A percentile compares a stretch with the other conserved stretches of the same genome.
These are phyloP conservation scores for Pelodytes ibericus DNA, from an alignment of 2,797 vertebrate genomes.

Conservation along the genomic window DNA sequence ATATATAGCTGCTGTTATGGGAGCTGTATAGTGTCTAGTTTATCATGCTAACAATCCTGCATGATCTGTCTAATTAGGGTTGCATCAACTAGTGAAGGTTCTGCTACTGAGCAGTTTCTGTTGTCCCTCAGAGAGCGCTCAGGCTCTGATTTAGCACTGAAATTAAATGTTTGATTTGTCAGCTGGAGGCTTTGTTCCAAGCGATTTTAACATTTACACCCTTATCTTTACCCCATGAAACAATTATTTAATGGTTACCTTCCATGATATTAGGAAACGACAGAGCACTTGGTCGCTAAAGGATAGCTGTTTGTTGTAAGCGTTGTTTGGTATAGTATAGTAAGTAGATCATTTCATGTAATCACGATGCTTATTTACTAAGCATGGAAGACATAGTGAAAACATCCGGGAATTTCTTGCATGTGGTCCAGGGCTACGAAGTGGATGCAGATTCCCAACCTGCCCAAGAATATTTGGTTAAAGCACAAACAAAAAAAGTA, in stretches of 20 bases:
- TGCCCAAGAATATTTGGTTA: too few relatives aligned
- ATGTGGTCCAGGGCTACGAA: too few relatives aligned
- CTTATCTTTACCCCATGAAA: conserved; percentile 6
- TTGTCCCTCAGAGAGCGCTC: conserved; percentile 62
- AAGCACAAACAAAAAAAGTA: too few relatives aligned
- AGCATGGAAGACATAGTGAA: too few relatives aligned
- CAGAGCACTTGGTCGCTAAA: too few relatives aligned
- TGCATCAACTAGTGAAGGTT: conserved; percentile 57
- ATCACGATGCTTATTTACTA: too few relatives aligned
- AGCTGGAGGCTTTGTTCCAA: conserved; percentile 40
- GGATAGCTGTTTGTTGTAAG: too few relatives aligned
- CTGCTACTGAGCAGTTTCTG: conserved; percentile 61
- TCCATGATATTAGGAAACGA: neutral
- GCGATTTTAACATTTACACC: conserved; percentile 11
- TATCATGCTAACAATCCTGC: conserved; percentile 63
- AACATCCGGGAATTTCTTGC: too few relatives aligned
- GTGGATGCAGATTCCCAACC: too few relatives aligned
- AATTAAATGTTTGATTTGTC: conserved; percentile 64
- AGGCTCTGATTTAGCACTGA: conserved; percentile 64
- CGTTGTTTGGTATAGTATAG: too few relatives aligned
- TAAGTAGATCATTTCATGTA: too few relatives aligned
- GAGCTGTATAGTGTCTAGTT: conserved; percentile 64
- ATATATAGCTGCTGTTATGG: conserved; percentile 66
- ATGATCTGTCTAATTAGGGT: conserved; percentile 69
- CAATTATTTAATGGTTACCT: neutral